A percentile compares a stretch with the other conserved stretches of the same genome.
phyloP scores from a whole-genome alignment of 2,797 vertebrate genomes.

The Glyptemys insculpta region DNA sequence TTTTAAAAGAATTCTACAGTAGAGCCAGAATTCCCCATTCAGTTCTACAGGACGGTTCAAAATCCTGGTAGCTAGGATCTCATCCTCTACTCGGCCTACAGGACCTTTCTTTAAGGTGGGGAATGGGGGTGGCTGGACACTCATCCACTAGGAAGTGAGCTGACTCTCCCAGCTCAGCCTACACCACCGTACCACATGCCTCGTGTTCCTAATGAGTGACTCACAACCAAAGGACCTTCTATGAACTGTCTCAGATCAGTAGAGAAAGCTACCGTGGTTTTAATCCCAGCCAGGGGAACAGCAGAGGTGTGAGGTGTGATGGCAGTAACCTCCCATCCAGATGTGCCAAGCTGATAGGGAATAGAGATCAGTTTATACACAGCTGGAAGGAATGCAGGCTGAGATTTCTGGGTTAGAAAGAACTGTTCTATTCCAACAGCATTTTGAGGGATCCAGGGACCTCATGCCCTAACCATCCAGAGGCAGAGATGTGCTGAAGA shows the following conservation, averaged over 20 bases:
- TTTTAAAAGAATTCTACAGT: neutral
- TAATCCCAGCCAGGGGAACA: conserved; percentile 17
- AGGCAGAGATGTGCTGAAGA: neutral
- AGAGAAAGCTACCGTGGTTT: conserved; percentile 27
- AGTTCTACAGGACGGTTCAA: neutral
- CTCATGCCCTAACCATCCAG: neutral
- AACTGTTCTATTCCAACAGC: neutral
- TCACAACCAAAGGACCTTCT: neutral
- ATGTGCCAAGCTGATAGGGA: neutral
- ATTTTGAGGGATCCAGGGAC: neutral
- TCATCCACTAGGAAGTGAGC: neutral
- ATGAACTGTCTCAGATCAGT: neutral
- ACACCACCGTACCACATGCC: neutral
- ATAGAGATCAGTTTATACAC: conserved; percentile 12
- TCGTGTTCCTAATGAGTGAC: neutral
- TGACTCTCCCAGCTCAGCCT: neutral
- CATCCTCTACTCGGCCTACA: neutral
- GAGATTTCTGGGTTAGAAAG: neutral
- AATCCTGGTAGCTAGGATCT: neutral
- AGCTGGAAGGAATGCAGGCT: neutral
- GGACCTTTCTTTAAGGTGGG: neutral
- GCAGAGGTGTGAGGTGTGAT: neutral
- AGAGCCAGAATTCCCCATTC: neutral
- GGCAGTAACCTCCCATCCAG: neutral
- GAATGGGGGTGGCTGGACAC: neutral